Base-by-base conservation (phyloP, 2,888 invertebrate species). In the Mimumesa dahlbomi region DNA sequence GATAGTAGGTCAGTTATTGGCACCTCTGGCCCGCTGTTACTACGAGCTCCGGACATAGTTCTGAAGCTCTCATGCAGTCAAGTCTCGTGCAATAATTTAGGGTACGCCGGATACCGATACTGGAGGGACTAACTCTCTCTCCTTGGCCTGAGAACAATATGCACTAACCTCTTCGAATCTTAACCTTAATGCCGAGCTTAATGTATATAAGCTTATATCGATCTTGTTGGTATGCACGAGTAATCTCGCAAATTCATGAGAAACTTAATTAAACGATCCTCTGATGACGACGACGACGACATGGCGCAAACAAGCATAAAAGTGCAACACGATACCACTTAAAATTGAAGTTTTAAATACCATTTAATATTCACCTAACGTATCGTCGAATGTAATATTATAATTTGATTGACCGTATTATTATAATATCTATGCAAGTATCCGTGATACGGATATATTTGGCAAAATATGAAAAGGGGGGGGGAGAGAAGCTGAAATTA, bases 1-100 rank as follows among this genome's bases (percentile, higher is more conserved):
- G 77, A 81, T 81, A 80, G 66, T 75, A 73, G 80, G 79, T 80
- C 79, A 79, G 75, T 81, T 79, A 79, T 79, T 75, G 81, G 67
- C 74, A 75, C 77, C 77, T 69, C 65, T 64, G 69, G 59, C 69
- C 54, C 59, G 73, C 59, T 56, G 66, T 79, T 73, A 72, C 48
- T 56, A 56, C 71, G 50, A 79, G 77, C 58, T 64, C 67, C 70
- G 63, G 65, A 58, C 75, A 80, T 77, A 80, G 81, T 77, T 80
- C 68, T 53, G 65, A 64, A 43, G 43, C 58, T 69, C 61, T 46
- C 43, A 48, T 22, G 49, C 71, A 63, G 62, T 66, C 74, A 45
- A 65, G 72, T 67, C 75, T 71, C 58, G 67, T 61, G 73, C 75
- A 77, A 80, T 81, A 79, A 79, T 79, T 79, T 77, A 79, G 72